Conservation (phyloP, 2,113 vertebrate genomes). For the Boulengeromyrus knoepffleri region DNA sequence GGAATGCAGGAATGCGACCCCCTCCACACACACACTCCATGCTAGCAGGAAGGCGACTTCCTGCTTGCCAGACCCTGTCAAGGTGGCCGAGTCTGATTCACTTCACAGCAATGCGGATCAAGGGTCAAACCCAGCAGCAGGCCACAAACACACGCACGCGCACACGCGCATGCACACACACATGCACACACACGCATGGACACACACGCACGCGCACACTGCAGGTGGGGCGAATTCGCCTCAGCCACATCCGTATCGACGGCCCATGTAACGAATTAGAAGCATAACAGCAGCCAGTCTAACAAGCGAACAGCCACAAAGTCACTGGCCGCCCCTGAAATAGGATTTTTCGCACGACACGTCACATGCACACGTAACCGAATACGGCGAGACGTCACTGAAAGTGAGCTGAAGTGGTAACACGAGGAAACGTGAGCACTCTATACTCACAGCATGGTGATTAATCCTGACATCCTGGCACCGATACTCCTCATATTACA, state of each 20-base stretch:
- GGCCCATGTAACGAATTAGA: neutral
- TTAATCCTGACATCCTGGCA: neutral
- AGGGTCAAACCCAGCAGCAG: neutral
- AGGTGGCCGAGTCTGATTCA: constrained; percentile 2
- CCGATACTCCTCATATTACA: neutral
- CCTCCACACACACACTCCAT: neutral
- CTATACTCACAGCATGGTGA: neutral
- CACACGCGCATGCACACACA: neutral
- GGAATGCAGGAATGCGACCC: constrained; percentile 41
- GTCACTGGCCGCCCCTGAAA: neutral
- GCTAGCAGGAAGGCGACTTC: neutral
- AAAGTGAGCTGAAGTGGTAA: neutral
- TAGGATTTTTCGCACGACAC: neutral
- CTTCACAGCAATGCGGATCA: neutral
- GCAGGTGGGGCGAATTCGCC: neutral
- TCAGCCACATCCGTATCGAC: too few relatives aligned
- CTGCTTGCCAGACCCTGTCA: neutral
- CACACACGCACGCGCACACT: neutral
- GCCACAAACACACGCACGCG: neutral
- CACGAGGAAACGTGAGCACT: neutral
- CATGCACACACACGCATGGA: neutral
- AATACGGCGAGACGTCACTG: neutral
- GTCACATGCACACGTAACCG: neutral
- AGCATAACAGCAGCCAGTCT: neutral
- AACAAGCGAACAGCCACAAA: neutral